A percentile compares a stretch with the other conserved stretches of the same genome.
Conservation (phyloP, 1,140 invertebrate species). For the Tetragnatha versicolor region DNA sequence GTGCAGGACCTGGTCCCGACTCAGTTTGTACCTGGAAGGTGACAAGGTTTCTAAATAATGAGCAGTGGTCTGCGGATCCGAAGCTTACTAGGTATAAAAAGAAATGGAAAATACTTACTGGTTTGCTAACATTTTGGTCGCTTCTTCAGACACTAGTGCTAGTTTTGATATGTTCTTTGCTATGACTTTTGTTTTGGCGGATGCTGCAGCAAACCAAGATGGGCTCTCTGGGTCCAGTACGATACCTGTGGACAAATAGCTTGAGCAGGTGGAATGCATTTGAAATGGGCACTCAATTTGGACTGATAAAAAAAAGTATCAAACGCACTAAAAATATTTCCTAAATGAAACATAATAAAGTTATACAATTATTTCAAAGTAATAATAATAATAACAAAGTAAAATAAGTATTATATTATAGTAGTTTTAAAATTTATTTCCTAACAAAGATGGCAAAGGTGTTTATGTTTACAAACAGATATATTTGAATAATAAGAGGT, state of each 20-base stretch:
- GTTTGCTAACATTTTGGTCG: conserved; percentile 66
- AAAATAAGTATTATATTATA: neutral
- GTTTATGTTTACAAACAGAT: no score
- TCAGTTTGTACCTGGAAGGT: conserved; percentile 63
- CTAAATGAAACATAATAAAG: no score
- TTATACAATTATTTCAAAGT: neutral
- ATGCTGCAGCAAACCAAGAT: conserved; percentile 68
- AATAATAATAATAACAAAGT: neutral
- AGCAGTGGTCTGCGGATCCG: no score
- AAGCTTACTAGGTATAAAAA: no score
- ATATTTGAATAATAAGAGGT: no score
- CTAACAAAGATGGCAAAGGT: no score
- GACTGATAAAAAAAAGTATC: neutral
- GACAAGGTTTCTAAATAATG: no score
- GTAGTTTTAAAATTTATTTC: neutral
- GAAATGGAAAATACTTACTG: conserved; percentile 63
- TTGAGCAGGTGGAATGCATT: neutral
- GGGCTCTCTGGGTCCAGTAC: conserved; percentile 64
- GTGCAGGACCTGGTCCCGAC: conserved; percentile 65
- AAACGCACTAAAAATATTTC: neutral
- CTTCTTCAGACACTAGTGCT: conserved; percentile 68
- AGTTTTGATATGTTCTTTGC: conserved; percentile 67
- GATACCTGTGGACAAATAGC: conserved; percentile 61
- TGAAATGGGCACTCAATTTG: neutral
- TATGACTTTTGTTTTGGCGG: conserved; percentile 64